Percentiles rank a stretch among this genome's conserved stretches.
Conservation (phyloP, 2,888 invertebrate species). For the Portevinia maculata region DNA sequence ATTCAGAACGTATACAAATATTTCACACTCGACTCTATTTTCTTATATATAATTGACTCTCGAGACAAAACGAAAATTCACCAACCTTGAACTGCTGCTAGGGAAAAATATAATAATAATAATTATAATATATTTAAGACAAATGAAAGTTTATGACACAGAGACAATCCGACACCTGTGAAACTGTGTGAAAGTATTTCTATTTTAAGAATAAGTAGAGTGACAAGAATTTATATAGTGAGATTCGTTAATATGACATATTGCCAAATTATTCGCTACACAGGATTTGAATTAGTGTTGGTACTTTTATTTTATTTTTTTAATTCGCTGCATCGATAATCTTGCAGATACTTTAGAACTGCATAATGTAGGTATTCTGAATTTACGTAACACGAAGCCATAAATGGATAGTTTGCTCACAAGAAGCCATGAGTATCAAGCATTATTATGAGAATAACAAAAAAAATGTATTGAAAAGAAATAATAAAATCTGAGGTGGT, state of each 20-base stretch:
- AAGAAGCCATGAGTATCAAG: conserved; percentile 18
- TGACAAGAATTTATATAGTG: conserved; percentile 9
- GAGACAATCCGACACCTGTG: conserved; percentile 62
- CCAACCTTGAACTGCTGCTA: conserved; percentile 52
- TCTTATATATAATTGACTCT: background rate
- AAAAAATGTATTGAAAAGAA: conserved; percentile 40
- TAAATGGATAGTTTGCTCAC: conserved; percentile 38
- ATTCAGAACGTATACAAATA: background rate
- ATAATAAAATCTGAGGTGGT: conserved; percentile 53
- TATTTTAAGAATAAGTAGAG: conserved; percentile 49
- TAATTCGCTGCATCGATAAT: conserved; percentile 47
- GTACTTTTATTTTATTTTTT: background rate
- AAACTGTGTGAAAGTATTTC: conserved; percentile 50
- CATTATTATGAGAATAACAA: conserved; percentile 36
- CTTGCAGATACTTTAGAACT: conserved; percentile 47
- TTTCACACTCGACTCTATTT: background rate
- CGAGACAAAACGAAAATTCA: conserved; percentile 23
- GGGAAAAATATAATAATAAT: conserved; percentile 38
- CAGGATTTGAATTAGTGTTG: background rate
- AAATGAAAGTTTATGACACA: conserved; percentile 51
- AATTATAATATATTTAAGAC: conserved; percentile 50
- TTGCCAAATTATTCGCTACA: conserved; percentile 7
- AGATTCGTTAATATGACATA: conserved; percentile 16
- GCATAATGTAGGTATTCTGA: conserved; percentile 7
- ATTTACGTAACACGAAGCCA: conserved; percentile 59